Evolutionary conservation across 2,797 vertebrate species (phyloP), one percentile per base, ranked within the genome.

Genomic region (Syngnathus acus): DNA sequence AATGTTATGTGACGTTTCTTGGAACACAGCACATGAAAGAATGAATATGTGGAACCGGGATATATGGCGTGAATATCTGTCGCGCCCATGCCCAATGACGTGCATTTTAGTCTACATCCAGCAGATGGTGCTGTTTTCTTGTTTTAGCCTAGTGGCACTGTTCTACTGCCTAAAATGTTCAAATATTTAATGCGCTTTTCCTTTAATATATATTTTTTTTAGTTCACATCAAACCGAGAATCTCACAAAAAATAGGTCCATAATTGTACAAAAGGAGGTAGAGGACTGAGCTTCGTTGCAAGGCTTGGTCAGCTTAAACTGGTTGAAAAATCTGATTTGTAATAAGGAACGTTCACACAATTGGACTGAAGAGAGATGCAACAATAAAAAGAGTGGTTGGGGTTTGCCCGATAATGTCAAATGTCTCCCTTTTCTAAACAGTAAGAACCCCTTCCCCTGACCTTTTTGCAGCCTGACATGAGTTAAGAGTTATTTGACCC

Each of bases 401-500:
- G 7, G 48, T 50, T 50, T 50, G 48, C 48, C 19, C 9, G 6
- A 45, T 13, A 14, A 14, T 45, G 43, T 14, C 19, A 50, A 50
- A 13, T 13, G 45, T 26, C 16, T 57, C 54, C 14, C 32, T 59
- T 59, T 39, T 39, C 39, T 39, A 59, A 59, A 59, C 57, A 38
- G 38, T 14, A 48, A 17, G 16, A 58, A 38, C 32, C 16, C 17
- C 14, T 48, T 3, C 42, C 42, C 10, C 42, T 55, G n/a, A 11
- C 54, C 26, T 16, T 16, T 10, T 14, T 14, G 26, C 37, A 17
- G 14, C 26, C 79, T 62, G 26, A 68, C 51, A 65, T 55, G 47
- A 16, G 66, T 50, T 79, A 72, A 32, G 39, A 32, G 39, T 75
- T 77, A 65, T 78, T 68, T 68, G 78, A 72, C 71, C 72, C 70